These are phyloP conservation scores for Rhyzopertha dominica DNA, from an alignment of 1,140 invertebrate genomes.

Conservation along the genomic window DNA sequence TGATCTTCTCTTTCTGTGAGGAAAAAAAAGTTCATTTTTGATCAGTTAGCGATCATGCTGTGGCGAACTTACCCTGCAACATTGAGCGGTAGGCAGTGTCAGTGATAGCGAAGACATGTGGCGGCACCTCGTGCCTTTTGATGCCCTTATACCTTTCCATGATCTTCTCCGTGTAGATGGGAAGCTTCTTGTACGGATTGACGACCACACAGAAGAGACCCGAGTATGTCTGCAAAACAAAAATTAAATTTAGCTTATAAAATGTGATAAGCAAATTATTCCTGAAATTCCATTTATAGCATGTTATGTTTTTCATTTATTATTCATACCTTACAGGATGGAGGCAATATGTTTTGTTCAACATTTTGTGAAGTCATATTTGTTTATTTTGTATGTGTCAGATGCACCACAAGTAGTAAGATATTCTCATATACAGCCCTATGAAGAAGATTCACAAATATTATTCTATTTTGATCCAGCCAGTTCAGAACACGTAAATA, in stretches of 20 bases:
- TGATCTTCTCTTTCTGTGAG: constrained; percentile 96
- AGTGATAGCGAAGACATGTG: constrained; percentile 99
- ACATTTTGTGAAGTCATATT: no score
- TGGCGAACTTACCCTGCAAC: constrained; percentile 83
- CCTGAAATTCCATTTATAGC: no score
- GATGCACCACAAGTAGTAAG: no score
- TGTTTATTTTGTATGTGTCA: no score
- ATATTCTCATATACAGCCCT: no score
- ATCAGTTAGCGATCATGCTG: constrained; percentile 1
- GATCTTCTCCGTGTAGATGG: constrained; percentile 98
- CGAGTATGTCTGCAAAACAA: constrained; percentile 88
- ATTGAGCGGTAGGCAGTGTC: constrained; percentile 97
- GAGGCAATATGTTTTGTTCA: no score
- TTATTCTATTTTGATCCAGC: no score
- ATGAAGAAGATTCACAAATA: no score
- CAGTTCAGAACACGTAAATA: no score
- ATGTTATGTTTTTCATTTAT: no score
- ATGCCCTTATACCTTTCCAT: constrained; percentile 99
- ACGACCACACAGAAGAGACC: constrained; percentile 99
- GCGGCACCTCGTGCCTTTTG: constrained; percentile 97
- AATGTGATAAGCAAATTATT: no score
- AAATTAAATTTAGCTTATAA: constrained; percentile 25
- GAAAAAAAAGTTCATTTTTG: constrained; percentile 16
- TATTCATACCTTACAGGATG: no score
- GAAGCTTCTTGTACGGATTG: constrained; percentile 97